Evolutionary conservation across 2,888 invertebrate species (phyloP).

Genomic region (Byasa hedistus): DNA sequence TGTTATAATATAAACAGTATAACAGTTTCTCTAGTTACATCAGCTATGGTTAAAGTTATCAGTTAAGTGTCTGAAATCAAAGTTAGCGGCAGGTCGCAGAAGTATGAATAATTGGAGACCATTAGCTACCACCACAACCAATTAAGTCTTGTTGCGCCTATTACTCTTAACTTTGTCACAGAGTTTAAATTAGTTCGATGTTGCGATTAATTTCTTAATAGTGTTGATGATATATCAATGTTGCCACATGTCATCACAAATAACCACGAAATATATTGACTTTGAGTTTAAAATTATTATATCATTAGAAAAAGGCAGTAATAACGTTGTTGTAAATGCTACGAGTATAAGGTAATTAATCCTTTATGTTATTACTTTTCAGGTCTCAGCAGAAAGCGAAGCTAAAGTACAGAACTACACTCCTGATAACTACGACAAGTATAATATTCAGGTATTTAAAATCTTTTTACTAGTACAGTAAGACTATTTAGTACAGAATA

Average conservation of each 20-base stretch:
- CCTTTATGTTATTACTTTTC: background rate
- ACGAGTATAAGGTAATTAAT: too few species aligned
- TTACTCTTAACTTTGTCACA: constrained; percentile 5
- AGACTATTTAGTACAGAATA: background rate
- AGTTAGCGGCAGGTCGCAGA: background rate
- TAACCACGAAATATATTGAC: background rate
- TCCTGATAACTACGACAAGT: background rate
- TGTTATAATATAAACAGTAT: too few species aligned
- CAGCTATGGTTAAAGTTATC: background rate
- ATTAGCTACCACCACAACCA: constrained; percentile 2
- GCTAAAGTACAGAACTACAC: background rate
- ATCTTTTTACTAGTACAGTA: background rate
- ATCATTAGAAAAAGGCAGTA: too few species aligned
- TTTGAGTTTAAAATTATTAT: background rate
- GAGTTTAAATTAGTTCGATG: constrained; percentile 1
- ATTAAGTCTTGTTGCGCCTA: constrained; percentile 4
- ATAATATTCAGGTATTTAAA: constrained; percentile 11
- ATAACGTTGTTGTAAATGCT: too few species aligned
- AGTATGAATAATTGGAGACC: constrained; percentile 6
- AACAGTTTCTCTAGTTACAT: background rate
- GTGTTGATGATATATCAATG: background rate
- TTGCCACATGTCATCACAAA: background rate
- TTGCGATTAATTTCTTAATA: constrained; percentile 14
- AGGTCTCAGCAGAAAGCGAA: constrained; percentile 11
- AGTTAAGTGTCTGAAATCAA: background rate